Evolutionary conservation across 1,140 invertebrate genomes (phyloP), one percentile per base, ranked within the genome.

Genomic region (Prorops nasuta): DNA sequence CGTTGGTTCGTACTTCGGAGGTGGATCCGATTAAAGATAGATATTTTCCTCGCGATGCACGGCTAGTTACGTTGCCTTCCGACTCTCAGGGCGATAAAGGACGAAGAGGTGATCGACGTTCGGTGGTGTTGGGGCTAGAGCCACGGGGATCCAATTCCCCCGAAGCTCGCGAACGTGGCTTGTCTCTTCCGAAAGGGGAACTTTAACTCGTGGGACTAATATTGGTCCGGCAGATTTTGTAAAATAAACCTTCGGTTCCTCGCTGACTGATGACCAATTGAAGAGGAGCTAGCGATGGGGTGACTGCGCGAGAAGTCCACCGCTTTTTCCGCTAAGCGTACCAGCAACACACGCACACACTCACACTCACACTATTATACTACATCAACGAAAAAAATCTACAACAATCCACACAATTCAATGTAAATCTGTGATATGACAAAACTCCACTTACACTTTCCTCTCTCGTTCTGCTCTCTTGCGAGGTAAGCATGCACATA

Each of bases 361-460:
- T n/a, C n/a, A n/a, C n/a, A n/a, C n/a, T n/a, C n/a, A n/a, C n/a
- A 20, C 21, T 31, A 17, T 2, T 38, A 48, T 16, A 41, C 28
- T 41, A 18, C 3, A 47, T 9, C 34, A 18, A 48, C 16, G 24
- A 20, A 20, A 44, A 38, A 3, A 48, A 42, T 56, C 36, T 44
- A 56, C 34, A 40, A 48, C 53, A 44, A 59, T 56, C 31, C 37
- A 48, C 55, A 64, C 59, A 64, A 65, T 69, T 66, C 61, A 72
- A 67, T 69, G 66, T 67, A 74, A 67, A 73, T 72, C 73, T 76
- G 74, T 76, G 74, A 76, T 75, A 76, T 73, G 63, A 67, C 71
- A 69, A 69, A 56, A 55, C 58, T 59, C 20, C 35, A 44, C 17
- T 36, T 41, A 61, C 45, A 19, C 12, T 37, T 45, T 49, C 48